phyloP scores from a whole-genome alignment of 2,797 vertebrate species.

The Todus mexicanus region DNA sequence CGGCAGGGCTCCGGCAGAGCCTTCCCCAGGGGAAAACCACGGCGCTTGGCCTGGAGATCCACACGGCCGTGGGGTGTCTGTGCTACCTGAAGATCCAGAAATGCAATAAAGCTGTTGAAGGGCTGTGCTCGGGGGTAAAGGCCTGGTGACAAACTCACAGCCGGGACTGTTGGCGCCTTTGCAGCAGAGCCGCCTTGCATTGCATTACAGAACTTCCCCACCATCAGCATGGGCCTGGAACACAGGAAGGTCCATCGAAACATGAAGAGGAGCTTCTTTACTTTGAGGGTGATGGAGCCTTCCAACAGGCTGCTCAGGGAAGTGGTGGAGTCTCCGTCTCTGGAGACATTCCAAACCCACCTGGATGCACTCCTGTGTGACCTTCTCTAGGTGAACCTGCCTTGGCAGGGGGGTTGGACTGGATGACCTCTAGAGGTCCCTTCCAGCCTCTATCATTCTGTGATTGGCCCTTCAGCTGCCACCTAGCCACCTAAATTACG shows the following conservation, averaged over 20 bases:
- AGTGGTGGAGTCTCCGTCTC: too few relatives aligned
- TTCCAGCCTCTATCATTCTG: too few relatives aligned
- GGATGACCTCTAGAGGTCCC: too few relatives aligned
- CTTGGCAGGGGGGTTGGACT: too few relatives aligned
- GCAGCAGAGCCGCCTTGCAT: background rate
- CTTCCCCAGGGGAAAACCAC: background rate
- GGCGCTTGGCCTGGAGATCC: accelerated
- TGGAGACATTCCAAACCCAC: too few relatives aligned
- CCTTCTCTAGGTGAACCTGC: too few relatives aligned
- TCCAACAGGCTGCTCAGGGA: too few relatives aligned
- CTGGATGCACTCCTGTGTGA: too few relatives aligned
- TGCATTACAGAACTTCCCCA: accelerated
- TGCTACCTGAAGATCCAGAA: background rate
- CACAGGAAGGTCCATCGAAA: too few relatives aligned
- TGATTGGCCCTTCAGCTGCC: background rate
- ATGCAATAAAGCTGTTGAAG: background rate
- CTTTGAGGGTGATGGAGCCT: too few relatives aligned
- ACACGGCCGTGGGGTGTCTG: accelerated
- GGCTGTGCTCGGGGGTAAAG: background rate
- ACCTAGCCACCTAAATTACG: accelerated
- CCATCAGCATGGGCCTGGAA: too few relatives aligned
- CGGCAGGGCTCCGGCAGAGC: background rate
- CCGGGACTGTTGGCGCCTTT: background rate
- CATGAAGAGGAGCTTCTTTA: too few relatives aligned
- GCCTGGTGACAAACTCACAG: accelerated